phyloP scores from a whole-genome alignment of 1,140 invertebrate species.

The Sminthurinus signatus region DNA sequence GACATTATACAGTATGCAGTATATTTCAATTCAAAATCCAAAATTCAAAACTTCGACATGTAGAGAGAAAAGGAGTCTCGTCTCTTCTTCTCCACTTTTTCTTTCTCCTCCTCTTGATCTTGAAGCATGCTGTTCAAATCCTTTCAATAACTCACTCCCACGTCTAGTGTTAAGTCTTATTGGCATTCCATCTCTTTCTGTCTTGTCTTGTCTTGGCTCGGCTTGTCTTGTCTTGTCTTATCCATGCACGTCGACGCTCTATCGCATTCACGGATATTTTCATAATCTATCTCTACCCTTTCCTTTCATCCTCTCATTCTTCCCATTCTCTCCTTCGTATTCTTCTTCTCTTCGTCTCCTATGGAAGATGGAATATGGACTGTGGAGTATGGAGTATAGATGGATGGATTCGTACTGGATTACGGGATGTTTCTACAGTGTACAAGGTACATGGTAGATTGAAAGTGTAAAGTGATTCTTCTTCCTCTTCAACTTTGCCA shows the following conservation, averaged over 20 bases:
- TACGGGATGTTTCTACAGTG: too few relatives aligned
- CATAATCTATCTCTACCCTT: neutral
- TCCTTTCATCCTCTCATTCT: neutral
- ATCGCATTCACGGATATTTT: neutral
- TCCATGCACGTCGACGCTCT: neutral
- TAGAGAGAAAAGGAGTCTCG: neutral
- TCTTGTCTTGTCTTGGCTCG: neutral
- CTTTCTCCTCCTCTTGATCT: too few relatives aligned
- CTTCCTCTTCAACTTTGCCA: too few relatives aligned
- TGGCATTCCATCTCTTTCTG: conserved; percentile 4
- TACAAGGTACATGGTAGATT: too few relatives aligned
- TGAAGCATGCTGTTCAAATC: conserved; percentile 1
- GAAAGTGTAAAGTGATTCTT: too few relatives aligned
- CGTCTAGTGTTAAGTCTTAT: conserved; percentile 3
- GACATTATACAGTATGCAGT: too few relatives aligned
- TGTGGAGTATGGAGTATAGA: too few relatives aligned
- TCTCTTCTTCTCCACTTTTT: too few relatives aligned
- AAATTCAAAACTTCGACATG: neutral
- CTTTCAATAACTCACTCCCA: conserved; percentile 8
- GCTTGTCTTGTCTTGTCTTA: neutral
- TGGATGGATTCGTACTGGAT: too few relatives aligned
- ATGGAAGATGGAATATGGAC: neutral
- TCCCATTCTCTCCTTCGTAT: neutral
- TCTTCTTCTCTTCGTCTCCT: neutral
- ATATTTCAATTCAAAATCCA: too few relatives aligned